These are phyloP conservation scores for Germaria angustata DNA, from an alignment of 2,888 invertebrate genomes.

Conservation along the genomic window DNA sequence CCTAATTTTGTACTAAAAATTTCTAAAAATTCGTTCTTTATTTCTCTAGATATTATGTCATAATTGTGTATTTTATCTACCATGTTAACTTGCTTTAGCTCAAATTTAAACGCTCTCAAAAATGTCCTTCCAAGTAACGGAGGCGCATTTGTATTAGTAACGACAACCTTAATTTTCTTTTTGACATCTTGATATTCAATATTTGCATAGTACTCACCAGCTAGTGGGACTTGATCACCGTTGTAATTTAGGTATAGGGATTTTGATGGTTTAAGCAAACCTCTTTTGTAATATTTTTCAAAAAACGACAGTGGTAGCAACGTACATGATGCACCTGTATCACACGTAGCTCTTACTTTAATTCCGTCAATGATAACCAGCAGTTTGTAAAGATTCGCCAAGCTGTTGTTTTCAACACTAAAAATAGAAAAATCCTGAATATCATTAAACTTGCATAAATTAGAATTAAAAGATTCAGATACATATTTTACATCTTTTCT, in stretches of 20 bases:
- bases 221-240: neutral
- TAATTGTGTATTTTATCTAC: neutral
- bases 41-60: neutral
- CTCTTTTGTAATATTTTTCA: conserved; percentile 1
- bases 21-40: neutral
- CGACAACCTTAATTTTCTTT: neutral
- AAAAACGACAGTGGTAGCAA: conserved; percentile 19
- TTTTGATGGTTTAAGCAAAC: neutral
- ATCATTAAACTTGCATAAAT: no score
- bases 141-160: neutral
- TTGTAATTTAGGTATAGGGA: conserved; percentile 1
- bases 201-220: conserved; percentile 3
- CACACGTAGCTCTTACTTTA: neutral
- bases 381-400: conserved; percentile 16
- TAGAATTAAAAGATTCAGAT: conserved; percentile 5
- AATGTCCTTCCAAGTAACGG: neutral
- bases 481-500: conserved; percentile 11
- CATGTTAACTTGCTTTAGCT: no score
- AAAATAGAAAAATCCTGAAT: no score
- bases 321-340: neutral
- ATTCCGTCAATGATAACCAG: neutral
- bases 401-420: neutral
- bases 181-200: neutral
- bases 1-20: neutral
- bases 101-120: neutral